A percentile compares a stretch with the other conserved stretches of the same genome.
Evolutionary conservation across 1,140 invertebrate species (phyloP).

Genomic region (Parasteatoda tepidariorum): DNA sequence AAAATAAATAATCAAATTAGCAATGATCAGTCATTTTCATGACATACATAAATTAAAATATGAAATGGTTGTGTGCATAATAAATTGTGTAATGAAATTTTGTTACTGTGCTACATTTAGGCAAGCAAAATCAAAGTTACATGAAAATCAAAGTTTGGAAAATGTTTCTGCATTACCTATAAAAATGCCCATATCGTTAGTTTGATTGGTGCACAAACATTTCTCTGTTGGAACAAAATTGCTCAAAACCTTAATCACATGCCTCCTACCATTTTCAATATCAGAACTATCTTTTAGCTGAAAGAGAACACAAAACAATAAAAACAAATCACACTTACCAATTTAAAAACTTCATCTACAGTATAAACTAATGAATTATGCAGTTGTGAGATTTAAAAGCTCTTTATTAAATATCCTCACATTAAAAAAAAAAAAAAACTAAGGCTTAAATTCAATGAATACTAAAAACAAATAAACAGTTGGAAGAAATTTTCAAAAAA

Average conservation of each 20-base stretch:
- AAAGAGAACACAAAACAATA: neutral
- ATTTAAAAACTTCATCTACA: neutral
- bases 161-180: constrained; percentile 55
- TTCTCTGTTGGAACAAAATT: constrained; percentile 44
- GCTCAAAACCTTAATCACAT: constrained; percentile 29
- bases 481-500: neutral
- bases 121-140: too few species aligned
- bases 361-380: neutral
- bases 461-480: neutral
- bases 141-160: too few species aligned
- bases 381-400: neutral
- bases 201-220: constrained; percentile 12
- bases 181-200: constrained; percentile 34
- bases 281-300: constrained; percentile 10
- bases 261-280: constrained; percentile 11
- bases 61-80: too few species aligned
- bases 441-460: neutral
- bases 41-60: too few species aligned
- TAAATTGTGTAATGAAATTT: too few species aligned
- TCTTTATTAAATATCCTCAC: neutral
- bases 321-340: neutral
- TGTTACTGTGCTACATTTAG: too few species aligned
- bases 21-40: too few species aligned
- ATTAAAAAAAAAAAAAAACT: neutral
- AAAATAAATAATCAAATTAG: too few species aligned